Evolutionary conservation across 2,888 invertebrate species (phyloP), one percentile per base, ranked within the genome.

Genomic region (Lobophora halterata): DNA sequence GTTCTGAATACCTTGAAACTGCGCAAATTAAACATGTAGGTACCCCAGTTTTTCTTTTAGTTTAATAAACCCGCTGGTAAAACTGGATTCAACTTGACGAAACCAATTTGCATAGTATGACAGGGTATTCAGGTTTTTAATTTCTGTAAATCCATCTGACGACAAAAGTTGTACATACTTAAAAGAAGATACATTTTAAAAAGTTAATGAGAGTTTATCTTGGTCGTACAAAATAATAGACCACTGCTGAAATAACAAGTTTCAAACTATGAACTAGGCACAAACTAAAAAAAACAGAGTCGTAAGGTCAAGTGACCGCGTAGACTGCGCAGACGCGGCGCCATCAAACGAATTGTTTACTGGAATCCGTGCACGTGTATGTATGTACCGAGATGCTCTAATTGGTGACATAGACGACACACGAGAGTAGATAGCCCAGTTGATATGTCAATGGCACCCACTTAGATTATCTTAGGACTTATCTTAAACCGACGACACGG

Each of bases 291-390:
- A 39, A 37, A 34, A 9, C 14, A 43, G 20, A 21, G 39, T 27
- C 17, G 38, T 40, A 37, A 46, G 47, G 42, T 48, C 43, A 47
- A 52, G 43, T 52, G 36, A 40, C 20, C 18, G 13, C 27, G 29
- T 41, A 41, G 48, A 49, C 37, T 34, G 25, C 46, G 40, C 32
- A 31, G 32, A 29, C 25, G 34, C 46, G 55, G 48, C 57, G 52
- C 55, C 57, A 61, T 69, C 65, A 69, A 67, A 68, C 63, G 57
- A 71, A 69, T 67, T 74, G 71, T 76, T 77, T 69, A 68, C 72
- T 69, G 59, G 62, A 64, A 70, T 30, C 57, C 40, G 47, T 62
- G 71, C 78, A 79, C 75, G 77, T 79, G 79, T 71, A 64, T 79
- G 79, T 71, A 64, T 61, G 60, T 59, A 52, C 58, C 50, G 50